Percentiles rank a stretch among this genome's conserved stretches.
Conservation (phyloP, 2,797 vertebrate species). For the Phrynocephalus vlangalii region DNA sequence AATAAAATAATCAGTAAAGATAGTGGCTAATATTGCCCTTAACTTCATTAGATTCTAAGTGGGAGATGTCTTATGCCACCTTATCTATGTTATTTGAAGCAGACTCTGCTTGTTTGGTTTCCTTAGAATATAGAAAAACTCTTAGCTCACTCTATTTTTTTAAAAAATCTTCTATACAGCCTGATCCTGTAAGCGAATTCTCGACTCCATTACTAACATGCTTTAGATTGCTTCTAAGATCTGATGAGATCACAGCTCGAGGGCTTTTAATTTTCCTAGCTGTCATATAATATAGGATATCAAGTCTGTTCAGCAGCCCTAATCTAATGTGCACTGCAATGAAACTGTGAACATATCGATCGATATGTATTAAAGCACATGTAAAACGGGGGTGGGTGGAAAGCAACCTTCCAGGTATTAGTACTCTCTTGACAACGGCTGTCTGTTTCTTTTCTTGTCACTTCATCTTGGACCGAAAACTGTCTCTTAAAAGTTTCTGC, state of each 20-base stretch:
- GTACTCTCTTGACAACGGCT: constrained; percentile 57
- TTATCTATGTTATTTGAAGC: background rate
- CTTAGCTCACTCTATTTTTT: background rate
- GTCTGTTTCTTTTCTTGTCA: constrained; percentile 51
- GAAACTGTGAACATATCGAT: constrained; percentile 49
- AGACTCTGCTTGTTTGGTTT: background rate
- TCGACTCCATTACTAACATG: constrained; percentile 18
- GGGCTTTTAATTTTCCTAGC: constrained; percentile 52
- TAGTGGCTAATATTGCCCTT: no score
- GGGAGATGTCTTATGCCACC: background rate
- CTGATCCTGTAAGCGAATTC: background rate
- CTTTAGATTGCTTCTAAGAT: constrained; percentile 28
- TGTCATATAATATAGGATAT: constrained; percentile 44
- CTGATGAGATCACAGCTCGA: constrained; percentile 39
- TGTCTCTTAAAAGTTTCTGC: constrained; percentile 36
- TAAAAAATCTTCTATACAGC: background rate
- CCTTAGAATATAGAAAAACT: background rate
- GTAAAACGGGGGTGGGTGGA: background rate
- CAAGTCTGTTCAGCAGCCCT: constrained; percentile 48
- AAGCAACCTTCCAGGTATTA: constrained; percentile 9
- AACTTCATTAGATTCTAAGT: no score
- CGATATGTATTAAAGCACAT: constrained; percentile 52
- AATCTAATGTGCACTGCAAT: constrained; percentile 37
- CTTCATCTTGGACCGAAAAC: constrained; percentile 38
- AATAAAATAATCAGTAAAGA: no score